A percentile compares a stretch with the other conserved stretches of the same genome.
phyloP scores from a whole-genome alignment of 2,797 vertebrate species.

The Alca torda region DNA sequence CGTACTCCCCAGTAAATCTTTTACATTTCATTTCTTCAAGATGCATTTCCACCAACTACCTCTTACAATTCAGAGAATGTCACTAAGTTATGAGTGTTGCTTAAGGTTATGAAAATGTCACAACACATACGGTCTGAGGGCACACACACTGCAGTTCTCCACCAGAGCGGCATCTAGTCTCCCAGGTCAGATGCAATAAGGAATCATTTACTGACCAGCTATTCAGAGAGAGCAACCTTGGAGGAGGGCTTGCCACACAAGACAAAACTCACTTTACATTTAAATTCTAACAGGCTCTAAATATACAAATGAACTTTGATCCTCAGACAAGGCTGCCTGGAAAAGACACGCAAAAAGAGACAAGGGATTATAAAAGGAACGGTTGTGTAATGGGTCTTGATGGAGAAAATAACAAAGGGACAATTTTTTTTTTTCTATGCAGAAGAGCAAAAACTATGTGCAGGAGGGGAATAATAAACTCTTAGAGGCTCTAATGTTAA shows the following conservation, averaged over 20 bases:
- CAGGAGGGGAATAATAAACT: background rate
- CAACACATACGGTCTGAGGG: background rate
- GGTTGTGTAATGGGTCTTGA: background rate
- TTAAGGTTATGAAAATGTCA: background rate
- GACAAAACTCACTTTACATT: background rate
- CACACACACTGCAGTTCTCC: background rate
- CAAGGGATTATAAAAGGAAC: background rate
- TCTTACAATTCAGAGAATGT: background rate
- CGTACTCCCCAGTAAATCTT: background rate
- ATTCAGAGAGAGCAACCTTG: background rate
- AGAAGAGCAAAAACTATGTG: background rate
- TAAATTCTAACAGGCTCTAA: background rate
- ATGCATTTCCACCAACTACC: background rate
- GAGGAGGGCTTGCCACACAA: background rate
- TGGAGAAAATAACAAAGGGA: background rate
- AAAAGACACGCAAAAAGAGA: background rate
- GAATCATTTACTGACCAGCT: background rate
- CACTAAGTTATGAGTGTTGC: background rate
- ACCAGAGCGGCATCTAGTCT: background rate
- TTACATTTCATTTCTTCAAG: background rate
- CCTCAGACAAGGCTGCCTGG: background rate
- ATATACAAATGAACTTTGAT: background rate
- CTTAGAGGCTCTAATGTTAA: background rate
- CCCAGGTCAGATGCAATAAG: background rate
- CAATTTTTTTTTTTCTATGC: background rate